These are phyloP conservation scores for Myotis findleyi DNA, from an alignment of 2,797 vertebrate species.

Conservation along the genomic window DNA sequence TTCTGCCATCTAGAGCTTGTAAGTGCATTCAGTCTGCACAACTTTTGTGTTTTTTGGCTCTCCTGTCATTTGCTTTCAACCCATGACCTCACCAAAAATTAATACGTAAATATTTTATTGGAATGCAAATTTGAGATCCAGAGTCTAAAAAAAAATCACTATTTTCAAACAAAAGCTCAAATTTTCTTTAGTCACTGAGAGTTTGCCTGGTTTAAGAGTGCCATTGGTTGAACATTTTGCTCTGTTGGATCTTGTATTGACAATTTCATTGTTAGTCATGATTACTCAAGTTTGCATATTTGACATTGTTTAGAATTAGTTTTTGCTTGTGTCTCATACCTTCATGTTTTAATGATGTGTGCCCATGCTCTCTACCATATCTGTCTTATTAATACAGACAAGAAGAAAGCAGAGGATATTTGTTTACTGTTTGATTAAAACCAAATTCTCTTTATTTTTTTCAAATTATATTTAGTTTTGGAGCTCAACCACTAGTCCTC, in stretches of 20 bases:
- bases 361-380: constrained; percentile 11
- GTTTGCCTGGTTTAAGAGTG: constrained; percentile 25
- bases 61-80: constrained; percentile 63
- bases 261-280: constrained; percentile 44
- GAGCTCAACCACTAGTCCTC: constrained; percentile 92
- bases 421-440: constrained; percentile 60
- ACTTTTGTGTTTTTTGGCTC: constrained; percentile 8
- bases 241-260: constrained; percentile 43
- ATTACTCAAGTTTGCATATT: constrained; percentile 50
- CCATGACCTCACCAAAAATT: constrained; percentile 57
- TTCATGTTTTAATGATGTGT: constrained; percentile 55
- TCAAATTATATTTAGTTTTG: constrained; percentile 87
- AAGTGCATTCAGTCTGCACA: constrained; percentile 44
- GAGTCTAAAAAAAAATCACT: not conserved
- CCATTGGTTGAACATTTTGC: constrained; percentile 60
- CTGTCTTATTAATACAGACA: constrained; percentile 47
- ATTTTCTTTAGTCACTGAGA: constrained; percentile 56
- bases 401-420: constrained; percentile 37
- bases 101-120: constrained; percentile 30
- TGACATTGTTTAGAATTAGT: constrained; percentile 52
- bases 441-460: constrained; percentile 54
- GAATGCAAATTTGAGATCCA: constrained; percentile 58
- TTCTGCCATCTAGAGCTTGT: constrained; percentile 63
- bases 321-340: constrained; percentile 59
- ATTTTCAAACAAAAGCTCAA: constrained; percentile 51